These are phyloP conservation scores for Leguminivora glycinivorella DNA, from an alignment of 1,140 invertebrate genomes.

Conservation along the genomic window DNA sequence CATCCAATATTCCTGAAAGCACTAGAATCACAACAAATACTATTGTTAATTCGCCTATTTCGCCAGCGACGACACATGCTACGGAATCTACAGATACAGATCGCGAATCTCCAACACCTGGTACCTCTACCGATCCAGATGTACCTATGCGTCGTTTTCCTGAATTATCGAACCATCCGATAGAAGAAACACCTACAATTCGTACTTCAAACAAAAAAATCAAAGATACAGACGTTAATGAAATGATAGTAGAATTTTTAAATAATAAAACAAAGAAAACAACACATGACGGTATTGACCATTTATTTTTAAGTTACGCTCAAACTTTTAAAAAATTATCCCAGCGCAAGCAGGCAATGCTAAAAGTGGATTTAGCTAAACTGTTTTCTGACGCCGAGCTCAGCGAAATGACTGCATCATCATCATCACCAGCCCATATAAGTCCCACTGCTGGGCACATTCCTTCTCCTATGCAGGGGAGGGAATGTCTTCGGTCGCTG, in stretches of 20 bases:
- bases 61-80: background rate
- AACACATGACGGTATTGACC: slow-evolving; percentile 35
- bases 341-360: slow-evolving; percentile 36
- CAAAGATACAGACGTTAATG: background rate
- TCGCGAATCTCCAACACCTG: background rate
- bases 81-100: no score
- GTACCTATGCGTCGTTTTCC: slow-evolving; percentile 5
- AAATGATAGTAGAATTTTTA: background rate
- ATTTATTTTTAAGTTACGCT: slow-evolving; percentile 44
- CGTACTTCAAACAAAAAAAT: no score
- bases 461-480: no score
- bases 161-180: slow-evolving; percentile 17
- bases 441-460: no score
- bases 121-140: background rate
- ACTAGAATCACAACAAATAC: no score
- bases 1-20: background rate
- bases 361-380: slow-evolving; percentile 46
- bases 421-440: no score
- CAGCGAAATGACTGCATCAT: background rate
- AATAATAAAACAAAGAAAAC: slow-evolving; percentile 29
- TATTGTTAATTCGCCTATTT: no score
- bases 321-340: slow-evolving; percentile 43
- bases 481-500: no score
- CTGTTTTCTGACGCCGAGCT: no score
- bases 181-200: background rate